Conservation (phyloP, 2,113 vertebrate species). For the Atherinomorus stipes region DNA sequence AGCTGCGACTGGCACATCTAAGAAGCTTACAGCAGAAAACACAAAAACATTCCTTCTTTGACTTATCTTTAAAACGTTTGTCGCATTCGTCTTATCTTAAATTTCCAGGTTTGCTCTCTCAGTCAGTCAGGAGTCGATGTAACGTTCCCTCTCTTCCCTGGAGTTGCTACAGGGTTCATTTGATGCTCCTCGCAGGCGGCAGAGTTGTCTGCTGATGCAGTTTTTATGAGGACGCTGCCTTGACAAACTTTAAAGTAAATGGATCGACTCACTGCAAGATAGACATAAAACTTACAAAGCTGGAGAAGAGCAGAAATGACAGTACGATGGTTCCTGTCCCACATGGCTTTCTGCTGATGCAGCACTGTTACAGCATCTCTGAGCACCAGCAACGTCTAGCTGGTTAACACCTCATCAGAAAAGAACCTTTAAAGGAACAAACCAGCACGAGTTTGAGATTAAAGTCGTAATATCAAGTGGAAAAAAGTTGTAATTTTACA, state of each 20-base stretch:
- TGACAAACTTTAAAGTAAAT: not conserved
- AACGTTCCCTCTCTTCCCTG: not conserved
- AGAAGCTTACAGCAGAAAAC: no score
- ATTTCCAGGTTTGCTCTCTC: no score
- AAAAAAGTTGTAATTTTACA: no score
- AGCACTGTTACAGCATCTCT: no score
- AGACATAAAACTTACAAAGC: not conserved
- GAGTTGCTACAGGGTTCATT: not conserved
- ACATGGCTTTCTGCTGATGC: no score
- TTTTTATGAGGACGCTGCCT: slow-evolving; percentile 27
- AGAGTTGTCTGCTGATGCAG: slow-evolving; percentile 5
- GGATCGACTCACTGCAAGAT: not conserved
- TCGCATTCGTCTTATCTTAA: not conserved
- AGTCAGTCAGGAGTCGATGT: no score
- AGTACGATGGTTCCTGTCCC: not conserved
- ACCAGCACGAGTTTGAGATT: no score
- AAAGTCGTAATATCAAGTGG: no score
- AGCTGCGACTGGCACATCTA: not conserved
- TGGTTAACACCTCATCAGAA: no score
- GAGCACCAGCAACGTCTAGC: no score
- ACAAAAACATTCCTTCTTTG: no score
- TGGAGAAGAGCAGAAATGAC: not conserved
- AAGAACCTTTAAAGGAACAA: no score
- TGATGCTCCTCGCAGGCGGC: not conserved
- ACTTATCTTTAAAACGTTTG: not conserved